phyloP scores from a whole-genome alignment of 2,888 invertebrate genomes.

The Allygus modestus region DNA sequence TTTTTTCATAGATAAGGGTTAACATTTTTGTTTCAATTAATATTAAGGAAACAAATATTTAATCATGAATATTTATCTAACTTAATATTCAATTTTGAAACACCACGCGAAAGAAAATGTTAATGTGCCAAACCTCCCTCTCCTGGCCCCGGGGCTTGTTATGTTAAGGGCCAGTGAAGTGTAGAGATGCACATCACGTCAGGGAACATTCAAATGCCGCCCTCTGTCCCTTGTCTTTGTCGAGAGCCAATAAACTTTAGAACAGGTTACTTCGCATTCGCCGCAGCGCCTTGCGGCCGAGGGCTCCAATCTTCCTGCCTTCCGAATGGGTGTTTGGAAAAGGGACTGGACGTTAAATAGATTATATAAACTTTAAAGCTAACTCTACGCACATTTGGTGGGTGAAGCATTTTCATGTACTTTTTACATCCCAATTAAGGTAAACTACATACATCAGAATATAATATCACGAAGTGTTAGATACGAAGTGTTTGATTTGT shows the following conservation, averaged over 20 bases:
- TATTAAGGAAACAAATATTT: too few relatives aligned
- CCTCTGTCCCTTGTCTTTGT: slow-evolving; percentile 33
- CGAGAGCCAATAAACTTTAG: slow-evolving; percentile 14
- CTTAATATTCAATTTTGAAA: too few relatives aligned
- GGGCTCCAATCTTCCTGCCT: neutral
- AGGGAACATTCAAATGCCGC: slow-evolving; percentile 33
- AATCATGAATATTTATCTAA: too few relatives aligned
- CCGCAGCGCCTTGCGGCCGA: neutral
- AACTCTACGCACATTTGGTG: too few relatives aligned
- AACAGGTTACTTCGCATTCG: slow-evolving; percentile 33
- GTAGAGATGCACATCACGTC: slow-evolving; percentile 21
- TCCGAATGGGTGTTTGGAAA: neutral
- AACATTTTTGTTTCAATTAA: too few relatives aligned
- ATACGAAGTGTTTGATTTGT: too few relatives aligned
- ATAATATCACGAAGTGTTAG: too few relatives aligned
- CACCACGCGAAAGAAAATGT: neutral
- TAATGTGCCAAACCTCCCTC: neutral
- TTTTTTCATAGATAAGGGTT: too few relatives aligned
- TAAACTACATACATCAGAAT: too few relatives aligned
- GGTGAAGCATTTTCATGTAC: too few relatives aligned
- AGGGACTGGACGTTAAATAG: neutral
- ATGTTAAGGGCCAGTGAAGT: neutral
- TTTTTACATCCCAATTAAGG: too few relatives aligned
- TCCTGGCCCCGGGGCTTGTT: neutral
- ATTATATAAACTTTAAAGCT: neutral